Evolutionary conservation across 92 coral and sea anemone species (phyloP).

Genomic region (Porites lobata): DNA sequence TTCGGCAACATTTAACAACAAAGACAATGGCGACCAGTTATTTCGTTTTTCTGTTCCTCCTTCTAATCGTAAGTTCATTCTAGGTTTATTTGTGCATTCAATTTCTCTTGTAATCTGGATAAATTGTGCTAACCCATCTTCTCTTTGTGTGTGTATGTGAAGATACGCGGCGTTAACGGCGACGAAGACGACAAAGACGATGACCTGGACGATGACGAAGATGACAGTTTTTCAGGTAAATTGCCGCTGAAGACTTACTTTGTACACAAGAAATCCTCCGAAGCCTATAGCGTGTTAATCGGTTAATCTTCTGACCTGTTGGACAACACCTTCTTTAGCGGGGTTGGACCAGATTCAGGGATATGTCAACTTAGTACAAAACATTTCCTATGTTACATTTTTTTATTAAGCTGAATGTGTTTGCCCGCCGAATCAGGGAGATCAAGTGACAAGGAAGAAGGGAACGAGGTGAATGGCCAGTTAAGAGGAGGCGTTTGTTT

Average conservation of each 20-base stretch:
- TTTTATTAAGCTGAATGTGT: too few relatives aligned
- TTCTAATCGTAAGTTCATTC: constrained; percentile 13
- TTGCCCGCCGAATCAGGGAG: too few relatives aligned
- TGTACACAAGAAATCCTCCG: too few relatives aligned
- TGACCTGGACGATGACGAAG: not conserved
- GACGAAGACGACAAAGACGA: not conserved
- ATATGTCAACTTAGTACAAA: too few relatives aligned
- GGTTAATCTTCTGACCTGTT: too few relatives aligned
- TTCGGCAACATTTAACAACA: not conserved
- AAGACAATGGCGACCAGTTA: constrained; percentile 3
- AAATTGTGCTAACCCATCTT: not conserved
- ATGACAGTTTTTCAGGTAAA: not conserved
- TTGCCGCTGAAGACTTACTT: not conserved
- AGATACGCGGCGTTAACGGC: constrained; percentile 13
- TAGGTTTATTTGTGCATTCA: not conserved
- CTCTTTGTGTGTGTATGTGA: not conserved
- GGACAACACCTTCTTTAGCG: too few relatives aligned
- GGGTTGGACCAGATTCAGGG: too few relatives aligned
- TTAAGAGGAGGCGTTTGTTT: too few relatives aligned
- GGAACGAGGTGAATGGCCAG: too few relatives aligned
- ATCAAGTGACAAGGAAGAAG: too few relatives aligned
- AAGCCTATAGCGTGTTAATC: too few relatives aligned
- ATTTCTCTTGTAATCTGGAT: not conserved
- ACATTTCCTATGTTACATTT: too few relatives aligned
- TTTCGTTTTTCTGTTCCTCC: not conserved